Evolutionary conservation across 2,113 vertebrate species (phyloP).

Genomic region (Anhinga rufa): DNA sequence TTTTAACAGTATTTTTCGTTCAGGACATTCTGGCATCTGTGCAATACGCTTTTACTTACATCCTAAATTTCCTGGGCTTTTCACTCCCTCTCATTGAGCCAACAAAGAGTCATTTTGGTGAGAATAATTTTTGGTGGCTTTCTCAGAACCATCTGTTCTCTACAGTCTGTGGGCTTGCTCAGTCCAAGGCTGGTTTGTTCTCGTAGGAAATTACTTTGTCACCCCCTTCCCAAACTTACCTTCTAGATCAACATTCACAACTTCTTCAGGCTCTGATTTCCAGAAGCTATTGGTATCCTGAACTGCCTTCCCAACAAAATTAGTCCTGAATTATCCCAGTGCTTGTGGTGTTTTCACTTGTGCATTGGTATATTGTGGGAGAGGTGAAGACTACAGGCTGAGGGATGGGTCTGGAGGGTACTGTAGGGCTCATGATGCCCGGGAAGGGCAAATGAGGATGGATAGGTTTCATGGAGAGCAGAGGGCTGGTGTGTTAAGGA

Average conservation of each 20-base stretch:
- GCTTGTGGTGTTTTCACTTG: not conserved
- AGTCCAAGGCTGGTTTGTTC: not conserved
- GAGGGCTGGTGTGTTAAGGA: not conserved
- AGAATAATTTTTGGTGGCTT: not conserved
- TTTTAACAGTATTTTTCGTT: not conserved
- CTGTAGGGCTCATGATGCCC: not conserved
- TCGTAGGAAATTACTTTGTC: not conserved
- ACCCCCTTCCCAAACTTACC: not conserved
- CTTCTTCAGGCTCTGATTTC: not conserved
- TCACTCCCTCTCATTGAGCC: not conserved
- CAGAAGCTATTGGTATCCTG: not conserved
- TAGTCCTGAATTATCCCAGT: not conserved
- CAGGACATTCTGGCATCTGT: not conserved
- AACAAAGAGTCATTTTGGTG: not conserved
- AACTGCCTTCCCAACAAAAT: not conserved
- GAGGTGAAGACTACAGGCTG: not conserved
- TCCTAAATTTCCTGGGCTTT: not conserved
- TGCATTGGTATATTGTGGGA: not conserved
- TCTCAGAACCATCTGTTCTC: not conserved
- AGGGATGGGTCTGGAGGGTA: not conserved
- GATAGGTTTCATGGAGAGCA: not conserved
- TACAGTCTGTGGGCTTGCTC: not conserved
- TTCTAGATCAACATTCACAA: not conserved
- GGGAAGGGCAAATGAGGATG: not conserved
- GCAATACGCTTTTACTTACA: not conserved